Base-by-base conservation (phyloP, 1,140 invertebrate species). In the Meloidogyne floridensis region DNA sequence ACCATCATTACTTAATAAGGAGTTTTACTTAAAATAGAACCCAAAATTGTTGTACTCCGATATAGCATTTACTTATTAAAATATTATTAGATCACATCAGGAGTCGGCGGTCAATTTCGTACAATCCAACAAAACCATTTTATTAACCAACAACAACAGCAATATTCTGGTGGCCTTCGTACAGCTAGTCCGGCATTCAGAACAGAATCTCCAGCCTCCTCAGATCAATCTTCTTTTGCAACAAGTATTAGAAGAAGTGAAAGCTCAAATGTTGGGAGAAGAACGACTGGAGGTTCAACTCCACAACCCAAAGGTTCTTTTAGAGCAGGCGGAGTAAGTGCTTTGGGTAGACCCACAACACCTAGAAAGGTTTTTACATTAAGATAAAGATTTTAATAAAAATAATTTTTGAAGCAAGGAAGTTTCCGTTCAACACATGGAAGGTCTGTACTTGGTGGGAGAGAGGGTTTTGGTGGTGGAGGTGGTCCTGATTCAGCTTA, bases 211-310 rank as follows among this genome's bases (percentile, higher is more conserved):
- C 87, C 87, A 9, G 87, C 85, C 15, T 88, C 87, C 11, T 88
- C 87, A 9, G 87, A 89, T 81, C 88, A 86, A 15, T 83, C 89
- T n/a, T 86, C 83, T 80, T 86, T 87, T 76, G 82, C 86, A 32
- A 89, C 87, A 77, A 86, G 84, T 13, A 79, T 89, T 32, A 89
- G 87, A 65, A 80, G 87, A 15, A 84, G 86, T 70, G 88, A 89
- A 56, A 87, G 86, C 51, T 83, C 81, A 13, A 83, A 77, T 84
- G 82, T 83, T 8, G 47, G 75, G 32, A 53, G 65, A 43, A 32
- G 78, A 73, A 65, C 59, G 18, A 65, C 59, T 65, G 59, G 59
- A 7, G 54, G 69, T 43, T 20, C 81, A 8, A 32, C 81, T 18
- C 71, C 56, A 71, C 53, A 42, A 42, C 69, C 11, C 54, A 71